Evolutionary conservation across 2,797 vertebrate species (phyloP), one percentile per base, ranked within the genome.

Genomic region (Hoplostethus mediterraneus): DNA sequence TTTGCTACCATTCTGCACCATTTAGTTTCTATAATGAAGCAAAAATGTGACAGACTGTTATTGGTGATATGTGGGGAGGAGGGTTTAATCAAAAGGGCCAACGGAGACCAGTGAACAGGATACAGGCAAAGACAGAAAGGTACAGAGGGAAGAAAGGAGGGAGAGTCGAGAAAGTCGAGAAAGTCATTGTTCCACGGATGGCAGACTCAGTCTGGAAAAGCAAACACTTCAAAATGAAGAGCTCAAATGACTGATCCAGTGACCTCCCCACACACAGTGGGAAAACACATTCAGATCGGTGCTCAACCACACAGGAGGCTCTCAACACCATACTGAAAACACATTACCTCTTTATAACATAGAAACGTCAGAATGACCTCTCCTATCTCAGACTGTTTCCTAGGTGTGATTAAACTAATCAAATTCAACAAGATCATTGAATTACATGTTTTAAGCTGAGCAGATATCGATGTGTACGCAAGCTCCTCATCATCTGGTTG

Each of bases 191-290:
- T 88, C 75, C 85, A 80, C 80, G 83, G 79, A 89, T 85, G 89
- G 85, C 79, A 82, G 87, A 81, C 85, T 86, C 78, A 84, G 77
- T 76, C 61, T 86, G 85, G 76, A 93, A 94, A 94, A 94, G 88
- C 92, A 94, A 95, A 95, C 91, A 93, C 80, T 90, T 90, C 78
- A 89, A 93, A 95, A 92, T 93, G 83, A 95, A 85, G 80, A 92
- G 88, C 89, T 94, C 92, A 88, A 91, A 93, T 94, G 90, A 92
- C 93, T 85, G 86, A 85, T 87, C 87, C 84, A 85, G 76, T 90
- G 89, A 93, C 89, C 84, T 71, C 58, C 28, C 61, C 65, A 80
- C 79, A 84, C 80, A 86, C 51, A 62, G 78, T 81, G 60, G 64
- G 79, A 88, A 88, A 87, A 89, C 77, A 67, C 80, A 73, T 77